Evolutionary conservation across 2,888 invertebrate genomes (phyloP).

Genomic region (Phortica okadai): DNA sequence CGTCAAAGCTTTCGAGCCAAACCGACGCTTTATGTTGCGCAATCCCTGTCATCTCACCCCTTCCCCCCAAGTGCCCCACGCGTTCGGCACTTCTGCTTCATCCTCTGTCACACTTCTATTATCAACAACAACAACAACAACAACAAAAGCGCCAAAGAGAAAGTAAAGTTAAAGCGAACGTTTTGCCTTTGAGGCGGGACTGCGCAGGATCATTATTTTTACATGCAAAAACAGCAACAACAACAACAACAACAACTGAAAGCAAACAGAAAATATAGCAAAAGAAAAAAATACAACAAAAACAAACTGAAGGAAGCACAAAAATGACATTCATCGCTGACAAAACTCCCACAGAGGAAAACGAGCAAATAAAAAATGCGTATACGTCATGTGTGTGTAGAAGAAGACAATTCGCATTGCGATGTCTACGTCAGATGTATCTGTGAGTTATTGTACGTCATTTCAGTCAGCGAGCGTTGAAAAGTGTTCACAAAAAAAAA

Average conservation of each 20-base stretch:
- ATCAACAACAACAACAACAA: background rate
- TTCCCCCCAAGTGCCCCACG: no score
- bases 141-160: slow-evolving; percentile 58
- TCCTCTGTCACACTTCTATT: no score
- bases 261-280: slow-evolving; percentile 34
- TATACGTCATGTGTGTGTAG: slow-evolving; percentile 53
- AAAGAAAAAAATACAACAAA: slow-evolving; percentile 33
- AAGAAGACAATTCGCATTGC: slow-evolving; percentile 43
- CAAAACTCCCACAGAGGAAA: slow-evolving; percentile 19
- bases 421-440: slow-evolving; percentile 46
- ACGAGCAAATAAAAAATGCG: slow-evolving; percentile 49
- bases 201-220: slow-evolving; percentile 71
- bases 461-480: background rate
- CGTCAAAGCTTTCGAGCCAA: slow-evolving; percentile 12
- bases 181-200: slow-evolving; percentile 53
- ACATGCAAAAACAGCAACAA: slow-evolving; percentile 46
- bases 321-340: no score
- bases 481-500: slow-evolving; percentile 41
- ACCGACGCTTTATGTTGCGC: slow-evolving; percentile 6
- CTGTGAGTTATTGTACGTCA: slow-evolving; percentile 39
- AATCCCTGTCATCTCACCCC: background rate
- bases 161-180: slow-evolving; percentile 40
- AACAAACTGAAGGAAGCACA: slow-evolving; percentile 31
- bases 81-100: background rate
- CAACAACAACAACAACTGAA: slow-evolving; percentile 52